Evolutionary conservation across 2,113 vertebrate genomes (phyloP).

Genomic region (Syngnathus floridae): DNA sequence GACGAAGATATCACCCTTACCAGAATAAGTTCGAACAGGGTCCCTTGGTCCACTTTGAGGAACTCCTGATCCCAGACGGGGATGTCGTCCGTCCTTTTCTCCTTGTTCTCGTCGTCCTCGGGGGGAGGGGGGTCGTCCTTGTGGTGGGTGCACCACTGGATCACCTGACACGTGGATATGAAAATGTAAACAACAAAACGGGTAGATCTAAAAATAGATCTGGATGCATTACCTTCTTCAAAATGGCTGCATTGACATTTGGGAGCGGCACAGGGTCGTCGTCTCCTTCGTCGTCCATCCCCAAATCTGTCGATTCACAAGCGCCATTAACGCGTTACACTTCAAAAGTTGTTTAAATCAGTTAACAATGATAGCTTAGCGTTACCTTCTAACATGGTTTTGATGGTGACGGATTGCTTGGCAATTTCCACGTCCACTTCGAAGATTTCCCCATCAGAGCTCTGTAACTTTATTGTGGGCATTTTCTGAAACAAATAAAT

Average conservation of each 20-base stretch:
- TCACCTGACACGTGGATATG: conserved; percentile 73
- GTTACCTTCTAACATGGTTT: conserved; percentile 98
- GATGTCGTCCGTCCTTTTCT: conserved; percentile 98
- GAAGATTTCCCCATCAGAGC: conserved; percentile 98
- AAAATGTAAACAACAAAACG: too few relatives aligned
- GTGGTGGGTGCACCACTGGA: conserved; percentile 99
- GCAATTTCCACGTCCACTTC: conserved; percentile 99
- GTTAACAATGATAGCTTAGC: neutral
- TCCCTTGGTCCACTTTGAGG: conserved; percentile 99
- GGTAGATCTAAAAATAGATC: neutral
- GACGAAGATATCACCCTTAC: conserved; percentile 56
- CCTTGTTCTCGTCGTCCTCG: conserved; percentile 98
- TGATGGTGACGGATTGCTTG: conserved; percentile 98
- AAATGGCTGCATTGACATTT: conserved; percentile 96
- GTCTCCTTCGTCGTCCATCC: conserved; percentile 99
- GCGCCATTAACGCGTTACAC: neutral
- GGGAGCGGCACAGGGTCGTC: conserved; percentile 97
- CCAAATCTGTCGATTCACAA: conserved; percentile 77
- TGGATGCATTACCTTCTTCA: conserved; percentile 84
- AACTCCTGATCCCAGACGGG: conserved; percentile 99
- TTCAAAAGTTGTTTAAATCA: neutral
- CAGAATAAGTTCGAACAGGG: conserved; percentile 97
- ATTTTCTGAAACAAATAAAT: conserved; percentile 76
- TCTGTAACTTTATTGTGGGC: conserved; percentile 98
- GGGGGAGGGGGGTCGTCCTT: conserved; percentile 98